Percentiles rank a stretch among this genome's conserved stretches.
Conservation (phyloP, 2,888 invertebrate genomes). For the Callosobruchus maculatus region DNA sequence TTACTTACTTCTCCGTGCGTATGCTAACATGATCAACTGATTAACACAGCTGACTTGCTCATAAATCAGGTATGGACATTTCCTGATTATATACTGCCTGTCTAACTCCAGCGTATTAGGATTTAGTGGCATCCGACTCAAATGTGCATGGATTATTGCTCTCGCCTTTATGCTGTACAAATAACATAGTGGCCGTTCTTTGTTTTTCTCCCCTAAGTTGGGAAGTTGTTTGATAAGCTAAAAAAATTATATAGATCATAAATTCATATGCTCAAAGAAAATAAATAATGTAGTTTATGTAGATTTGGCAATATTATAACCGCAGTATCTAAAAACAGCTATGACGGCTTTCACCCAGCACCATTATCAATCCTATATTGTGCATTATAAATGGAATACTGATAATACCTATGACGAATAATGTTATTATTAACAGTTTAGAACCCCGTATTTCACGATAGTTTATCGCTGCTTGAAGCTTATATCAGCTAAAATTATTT, state of each 20-base stretch:
- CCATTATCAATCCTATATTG: too few species aligned
- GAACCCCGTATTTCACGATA: too few species aligned
- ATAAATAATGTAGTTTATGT: not conserved
- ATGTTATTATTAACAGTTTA: too few species aligned
- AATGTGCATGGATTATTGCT: constrained; percentile 92
- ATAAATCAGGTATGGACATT: constrained; percentile 91
- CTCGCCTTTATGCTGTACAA: constrained; percentile 91
- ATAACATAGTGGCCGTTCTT: constrained; percentile 88
- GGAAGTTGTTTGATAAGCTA: constrained; percentile 87
- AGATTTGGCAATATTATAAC: too few species aligned
- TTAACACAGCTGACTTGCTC: constrained; percentile 97
- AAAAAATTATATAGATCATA: not conserved
- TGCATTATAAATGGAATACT: too few species aligned
- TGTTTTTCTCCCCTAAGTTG: constrained; percentile 93
- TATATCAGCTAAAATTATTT: too few species aligned
- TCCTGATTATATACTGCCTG: constrained; percentile 77
- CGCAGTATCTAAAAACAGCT: too few species aligned
- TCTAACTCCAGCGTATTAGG: constrained; percentile 79
- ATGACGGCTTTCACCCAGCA: too few species aligned
- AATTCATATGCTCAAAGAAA: too few species aligned
- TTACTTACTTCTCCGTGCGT: constrained; percentile 78
- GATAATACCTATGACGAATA: too few species aligned
- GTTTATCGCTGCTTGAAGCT: too few species aligned
- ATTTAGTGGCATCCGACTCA: constrained; percentile 78
- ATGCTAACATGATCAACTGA: constrained; percentile 86